These are phyloP conservation scores for Aphis craccivora DNA, from an alignment of 1,140 invertebrate genomes.

Conservation along the genomic window DNA sequence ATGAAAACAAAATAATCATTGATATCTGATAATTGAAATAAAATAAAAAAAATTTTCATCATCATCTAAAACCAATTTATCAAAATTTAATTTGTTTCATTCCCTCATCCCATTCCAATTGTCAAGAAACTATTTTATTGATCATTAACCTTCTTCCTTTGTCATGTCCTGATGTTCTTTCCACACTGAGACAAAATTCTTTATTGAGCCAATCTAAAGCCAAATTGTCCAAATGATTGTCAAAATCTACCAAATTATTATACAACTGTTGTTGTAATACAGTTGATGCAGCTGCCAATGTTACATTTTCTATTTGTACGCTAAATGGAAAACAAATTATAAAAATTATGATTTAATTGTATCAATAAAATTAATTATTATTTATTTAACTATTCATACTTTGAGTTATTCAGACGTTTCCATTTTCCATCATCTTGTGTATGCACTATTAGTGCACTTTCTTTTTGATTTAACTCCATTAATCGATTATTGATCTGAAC, in stretches of 20 bases:
- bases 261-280: conserved; percentile 75
- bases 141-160: not conserved
- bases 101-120: conserved; percentile 52
- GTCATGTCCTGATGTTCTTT: conserved; percentile 48
- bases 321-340: conserved; percentile 59
- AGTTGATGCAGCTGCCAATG: conserved; percentile 71
- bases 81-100: conserved; percentile 58
- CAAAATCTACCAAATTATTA: conserved; percentile 83
- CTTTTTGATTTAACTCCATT: conserved; percentile 49
- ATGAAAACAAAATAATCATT: not conserved
- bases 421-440: conserved; percentile 57
- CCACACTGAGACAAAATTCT: conserved; percentile 51
- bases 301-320: conserved; percentile 65
- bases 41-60: not conserved
- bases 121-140: conserved; percentile 55
- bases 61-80: conserved; percentile 25
- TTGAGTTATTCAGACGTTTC: conserved; percentile 63
- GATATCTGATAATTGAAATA: conserved; percentile 14
- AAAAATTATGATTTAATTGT: too few species aligned
- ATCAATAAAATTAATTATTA: not conserved
- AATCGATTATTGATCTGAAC: conserved; percentile 53
- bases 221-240: conserved; percentile 89
- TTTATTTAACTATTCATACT: conserved; percentile 61
- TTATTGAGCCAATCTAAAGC: conserved; percentile 81
- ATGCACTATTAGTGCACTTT: conserved; percentile 40